phyloP scores from a whole-genome alignment of 2,797 vertebrate genomes.

The Fundulus diaphanus region DNA sequence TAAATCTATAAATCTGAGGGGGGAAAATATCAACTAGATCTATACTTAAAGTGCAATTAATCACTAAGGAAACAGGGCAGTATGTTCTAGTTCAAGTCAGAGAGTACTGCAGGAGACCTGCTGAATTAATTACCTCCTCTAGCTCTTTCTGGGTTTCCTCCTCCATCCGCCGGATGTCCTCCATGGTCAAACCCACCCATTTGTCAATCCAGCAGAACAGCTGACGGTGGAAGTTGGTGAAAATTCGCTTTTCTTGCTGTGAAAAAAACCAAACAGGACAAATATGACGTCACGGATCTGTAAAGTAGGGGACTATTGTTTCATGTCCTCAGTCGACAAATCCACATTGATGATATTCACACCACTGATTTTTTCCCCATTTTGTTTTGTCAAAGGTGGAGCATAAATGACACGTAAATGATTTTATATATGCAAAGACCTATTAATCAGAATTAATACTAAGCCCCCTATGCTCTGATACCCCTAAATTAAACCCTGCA shows the following conservation, averaged over 20 bases:
- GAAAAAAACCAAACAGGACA: neutral
- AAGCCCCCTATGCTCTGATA: neutral
- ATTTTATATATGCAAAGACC: too few species aligned
- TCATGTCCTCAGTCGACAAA: neutral
- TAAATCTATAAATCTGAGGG: neutral
- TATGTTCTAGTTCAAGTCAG: neutral
- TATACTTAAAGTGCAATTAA: neutral
- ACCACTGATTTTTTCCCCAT: neutral
- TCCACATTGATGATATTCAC: neutral
- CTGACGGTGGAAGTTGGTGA: constrained; percentile 98
- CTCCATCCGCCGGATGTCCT: constrained; percentile 97
- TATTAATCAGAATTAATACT: neutral
- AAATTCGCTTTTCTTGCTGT: constrained; percentile 98
- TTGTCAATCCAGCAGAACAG: constrained; percentile 98
- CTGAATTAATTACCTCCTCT: constrained; percentile 88
- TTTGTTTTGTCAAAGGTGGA: neutral
- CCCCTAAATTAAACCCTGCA: neutral
- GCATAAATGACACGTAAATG: neutral
- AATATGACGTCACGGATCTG: neutral
- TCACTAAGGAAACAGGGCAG: neutral
- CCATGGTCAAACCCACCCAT: constrained; percentile 96
- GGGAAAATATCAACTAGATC: neutral
- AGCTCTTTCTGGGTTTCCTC: constrained; percentile 95
- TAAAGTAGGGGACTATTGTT: neutral
- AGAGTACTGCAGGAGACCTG: neutral